Evolutionary conservation across 2,113 vertebrate genomes (phyloP).

Genomic region (Anolis sagrei): DNA sequence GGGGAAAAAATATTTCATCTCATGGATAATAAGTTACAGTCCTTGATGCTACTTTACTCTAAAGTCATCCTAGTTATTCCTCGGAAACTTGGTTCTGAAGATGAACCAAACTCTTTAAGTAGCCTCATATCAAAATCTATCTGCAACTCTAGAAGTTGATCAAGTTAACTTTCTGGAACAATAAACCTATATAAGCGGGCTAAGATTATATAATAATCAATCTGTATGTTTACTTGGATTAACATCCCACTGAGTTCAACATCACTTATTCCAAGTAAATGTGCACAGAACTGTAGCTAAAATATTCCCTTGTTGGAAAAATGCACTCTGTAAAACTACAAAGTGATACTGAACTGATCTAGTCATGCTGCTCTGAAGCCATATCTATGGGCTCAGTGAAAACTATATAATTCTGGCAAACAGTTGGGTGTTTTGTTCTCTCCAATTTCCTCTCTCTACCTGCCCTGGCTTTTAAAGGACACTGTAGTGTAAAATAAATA

Average conservation of each 20-base stretch:
- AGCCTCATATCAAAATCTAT: background rate
- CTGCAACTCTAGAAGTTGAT: background rate
- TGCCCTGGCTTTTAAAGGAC: background rate
- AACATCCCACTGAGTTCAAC: background rate
- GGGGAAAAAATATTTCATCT: background rate
- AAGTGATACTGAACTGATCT: constrained; percentile 37
- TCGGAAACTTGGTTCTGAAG: constrained; percentile 5
- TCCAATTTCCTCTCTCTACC: rapidly evolving
- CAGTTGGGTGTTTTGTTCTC: constrained; percentile 6
- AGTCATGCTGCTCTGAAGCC: constrained; percentile 41
- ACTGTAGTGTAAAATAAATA: background rate
- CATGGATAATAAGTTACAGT: background rate
- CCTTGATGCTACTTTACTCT: background rate
- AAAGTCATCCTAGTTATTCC: background rate
- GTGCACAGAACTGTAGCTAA: background rate
- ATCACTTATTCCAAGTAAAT: background rate
- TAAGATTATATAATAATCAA: constrained; percentile 28
- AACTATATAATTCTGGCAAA: constrained; percentile 25
- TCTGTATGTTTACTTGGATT: background rate
- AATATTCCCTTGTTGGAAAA: background rate
- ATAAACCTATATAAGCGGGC: constrained; percentile 36
- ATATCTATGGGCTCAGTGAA: constrained; percentile 20
- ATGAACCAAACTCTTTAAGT: background rate
- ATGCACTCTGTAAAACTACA: constrained; percentile 1
- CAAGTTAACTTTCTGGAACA: background rate